Conservation (phyloP, 2,113 vertebrate species). For the Periophthalmodon schlosseri region DNA sequence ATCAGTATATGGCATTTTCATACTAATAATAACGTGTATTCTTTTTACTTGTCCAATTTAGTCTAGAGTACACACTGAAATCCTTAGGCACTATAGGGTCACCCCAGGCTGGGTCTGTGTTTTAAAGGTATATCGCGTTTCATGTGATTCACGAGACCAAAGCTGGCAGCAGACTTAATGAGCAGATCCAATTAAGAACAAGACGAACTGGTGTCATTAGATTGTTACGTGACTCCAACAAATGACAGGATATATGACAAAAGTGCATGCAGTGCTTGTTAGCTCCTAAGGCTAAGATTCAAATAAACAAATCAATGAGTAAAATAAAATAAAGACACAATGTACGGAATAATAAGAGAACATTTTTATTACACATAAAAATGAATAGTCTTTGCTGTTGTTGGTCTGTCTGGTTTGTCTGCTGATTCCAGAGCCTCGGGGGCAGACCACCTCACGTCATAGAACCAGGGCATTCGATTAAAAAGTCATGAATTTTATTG, state of each 20-base stretch:
- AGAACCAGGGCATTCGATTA: neutral
- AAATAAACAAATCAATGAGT: no score
- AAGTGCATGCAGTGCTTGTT: no score
- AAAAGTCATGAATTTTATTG: neutral
- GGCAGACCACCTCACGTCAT: neutral
- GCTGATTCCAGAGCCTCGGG: neutral
- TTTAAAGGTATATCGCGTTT: neutral
- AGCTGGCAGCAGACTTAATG: neutral
- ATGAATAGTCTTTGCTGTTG: neutral
- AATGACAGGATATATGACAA: neutral
- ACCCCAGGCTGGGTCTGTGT: neutral
- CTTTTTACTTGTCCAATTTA: neutral
- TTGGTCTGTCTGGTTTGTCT: neutral
- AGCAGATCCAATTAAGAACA: neutral
- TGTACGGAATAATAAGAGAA: neutral
- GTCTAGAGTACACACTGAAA: neutral
- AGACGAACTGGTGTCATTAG: neutral
- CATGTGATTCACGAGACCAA: constrained; percentile 3
- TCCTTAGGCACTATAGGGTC: neutral
- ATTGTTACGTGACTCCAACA: neutral
- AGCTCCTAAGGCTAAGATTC: no score
- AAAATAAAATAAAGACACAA: neutral
- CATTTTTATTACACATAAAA: no score
- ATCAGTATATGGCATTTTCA: no score
- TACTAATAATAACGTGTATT: neutral